Percentiles rank a stretch among this genome's conserved stretches.
Conservation (phyloP, 2,888 invertebrate genomes). For the Nomada lathburiana region DNA sequence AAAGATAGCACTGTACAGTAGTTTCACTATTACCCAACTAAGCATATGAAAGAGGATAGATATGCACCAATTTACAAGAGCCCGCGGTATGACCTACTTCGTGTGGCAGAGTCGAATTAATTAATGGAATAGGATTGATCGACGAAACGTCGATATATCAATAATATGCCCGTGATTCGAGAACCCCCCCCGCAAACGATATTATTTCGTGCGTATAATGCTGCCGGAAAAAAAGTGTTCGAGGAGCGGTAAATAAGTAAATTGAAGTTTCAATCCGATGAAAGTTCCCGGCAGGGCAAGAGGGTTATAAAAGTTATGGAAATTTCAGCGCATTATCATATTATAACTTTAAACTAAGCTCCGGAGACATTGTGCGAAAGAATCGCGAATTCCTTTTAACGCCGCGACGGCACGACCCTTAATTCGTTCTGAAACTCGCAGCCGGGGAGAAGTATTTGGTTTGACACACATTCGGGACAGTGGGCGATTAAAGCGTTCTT, state of each 20-base stretch:
- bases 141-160: too few relatives aligned
- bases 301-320: background rate
- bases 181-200: too few relatives aligned
- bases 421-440: background rate
- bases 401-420: background rate
- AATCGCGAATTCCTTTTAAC: conserved; percentile 7
- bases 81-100: background rate
- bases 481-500: conserved; percentile 26
- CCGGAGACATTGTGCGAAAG: background rate
- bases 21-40: too few relatives aligned
- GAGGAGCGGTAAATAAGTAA: background rate
- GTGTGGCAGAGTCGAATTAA: conserved; percentile 1
- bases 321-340: conserved; percentile 11
- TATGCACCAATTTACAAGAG: too few relatives aligned
- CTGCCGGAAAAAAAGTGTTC: background rate
- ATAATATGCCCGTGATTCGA: too few relatives aligned
- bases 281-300: too few relatives aligned
- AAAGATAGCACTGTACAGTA: too few relatives aligned
- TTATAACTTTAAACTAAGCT: background rate
- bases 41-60: too few relatives aligned
- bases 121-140: background rate
- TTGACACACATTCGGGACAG: background rate
- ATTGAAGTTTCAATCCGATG: background rate
- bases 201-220: background rate
- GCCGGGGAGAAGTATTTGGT: background rate